Conservation (phyloP, 2,113 vertebrate species). For the Percopsis transmontana region DNA sequence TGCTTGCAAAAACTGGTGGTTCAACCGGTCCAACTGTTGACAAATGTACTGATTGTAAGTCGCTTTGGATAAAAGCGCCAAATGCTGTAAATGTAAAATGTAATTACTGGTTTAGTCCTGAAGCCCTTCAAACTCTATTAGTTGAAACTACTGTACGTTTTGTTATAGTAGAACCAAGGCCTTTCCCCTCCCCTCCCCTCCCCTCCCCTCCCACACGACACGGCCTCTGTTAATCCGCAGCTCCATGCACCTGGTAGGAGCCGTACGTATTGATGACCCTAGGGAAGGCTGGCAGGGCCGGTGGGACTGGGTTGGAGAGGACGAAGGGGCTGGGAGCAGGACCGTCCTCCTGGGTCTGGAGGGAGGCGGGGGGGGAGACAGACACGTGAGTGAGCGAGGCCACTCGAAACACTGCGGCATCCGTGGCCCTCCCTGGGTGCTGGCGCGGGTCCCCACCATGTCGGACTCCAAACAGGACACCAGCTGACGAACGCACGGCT, state of each 20-base stretch:
- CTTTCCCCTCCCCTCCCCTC: no score
- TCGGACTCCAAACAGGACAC: slow-evolving; percentile 96
- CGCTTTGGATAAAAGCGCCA: no score
- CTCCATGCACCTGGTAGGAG: slow-evolving; percentile 83
- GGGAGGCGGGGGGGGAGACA: slow-evolving; percentile 18
- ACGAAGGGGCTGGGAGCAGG: slow-evolving; percentile 84
- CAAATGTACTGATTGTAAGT: no score
- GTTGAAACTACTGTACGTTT: no score
- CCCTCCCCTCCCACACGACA: not conserved
- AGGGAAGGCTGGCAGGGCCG: slow-evolving; percentile 88
- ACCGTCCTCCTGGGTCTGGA: slow-evolving; percentile 90
- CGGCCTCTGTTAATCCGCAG: no score
- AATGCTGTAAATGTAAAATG: no score
- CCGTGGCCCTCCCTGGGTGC: no score
- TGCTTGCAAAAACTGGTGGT: no score
- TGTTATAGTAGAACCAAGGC: no score
- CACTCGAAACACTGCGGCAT: not conserved
- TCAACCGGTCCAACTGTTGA: no score
- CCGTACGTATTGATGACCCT: slow-evolving; percentile 94
- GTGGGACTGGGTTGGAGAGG: slow-evolving; percentile 86
- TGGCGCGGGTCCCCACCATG: slow-evolving; percentile 79
- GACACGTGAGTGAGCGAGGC: not conserved
- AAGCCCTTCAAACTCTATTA: no score
- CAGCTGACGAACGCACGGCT: slow-evolving; percentile 95
- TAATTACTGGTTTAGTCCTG: no score